Conservation (phyloP, 2,797 vertebrate genomes). For the Tauraco hartlaubi region DNA sequence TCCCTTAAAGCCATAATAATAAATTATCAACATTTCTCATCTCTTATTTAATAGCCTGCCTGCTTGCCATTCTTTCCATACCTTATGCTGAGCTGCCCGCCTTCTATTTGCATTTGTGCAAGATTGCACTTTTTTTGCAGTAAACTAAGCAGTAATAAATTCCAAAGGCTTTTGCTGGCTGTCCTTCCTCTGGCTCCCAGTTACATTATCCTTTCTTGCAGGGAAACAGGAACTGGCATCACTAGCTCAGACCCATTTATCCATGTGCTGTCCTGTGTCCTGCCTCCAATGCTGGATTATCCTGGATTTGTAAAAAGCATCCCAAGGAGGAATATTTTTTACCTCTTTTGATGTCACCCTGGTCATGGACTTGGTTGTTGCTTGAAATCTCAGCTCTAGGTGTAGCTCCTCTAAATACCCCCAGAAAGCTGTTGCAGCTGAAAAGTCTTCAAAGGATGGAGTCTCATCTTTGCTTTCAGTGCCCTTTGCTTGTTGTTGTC, state of each 20-base stretch:
- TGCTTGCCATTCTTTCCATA: not conserved
- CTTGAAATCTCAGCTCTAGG: not conserved
- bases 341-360: not conserved
- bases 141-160: not conserved
- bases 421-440: not conserved
- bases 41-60: not conserved
- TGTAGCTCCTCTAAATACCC: not conserved
- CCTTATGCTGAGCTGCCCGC: not conserved
- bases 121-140: not conserved
- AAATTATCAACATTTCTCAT: not conserved
- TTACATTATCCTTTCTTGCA: not conserved
- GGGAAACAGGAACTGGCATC: not conserved
- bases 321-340: not conserved
- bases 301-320: not conserved
- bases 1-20: conserved; percentile 21
- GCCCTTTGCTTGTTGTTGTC: not conserved
- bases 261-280: not conserved
- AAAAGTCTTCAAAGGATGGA: not conserved
- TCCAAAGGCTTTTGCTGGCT: not conserved
- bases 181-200: not conserved
- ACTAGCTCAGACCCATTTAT: not conserved
- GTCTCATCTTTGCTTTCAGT: not conserved
- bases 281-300: not conserved
- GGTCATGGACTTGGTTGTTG: not conserved
- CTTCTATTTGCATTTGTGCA: not conserved